These are phyloP conservation scores for Drosophila pseudotakahashii DNA, from an alignment of 2,888 invertebrate genomes.

Conservation along the genomic window DNA sequence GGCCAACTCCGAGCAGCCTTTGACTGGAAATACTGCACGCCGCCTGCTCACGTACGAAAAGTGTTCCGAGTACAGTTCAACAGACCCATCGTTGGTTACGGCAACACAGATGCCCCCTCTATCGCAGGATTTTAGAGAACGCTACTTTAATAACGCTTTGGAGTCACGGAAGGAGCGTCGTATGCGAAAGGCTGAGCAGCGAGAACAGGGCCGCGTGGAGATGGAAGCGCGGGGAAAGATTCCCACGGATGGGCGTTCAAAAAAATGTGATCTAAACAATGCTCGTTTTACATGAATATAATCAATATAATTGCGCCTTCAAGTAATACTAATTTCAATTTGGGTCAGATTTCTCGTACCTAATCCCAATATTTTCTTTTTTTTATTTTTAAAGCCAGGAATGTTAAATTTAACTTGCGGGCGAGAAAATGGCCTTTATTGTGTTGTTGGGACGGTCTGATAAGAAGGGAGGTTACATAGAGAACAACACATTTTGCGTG, in stretches of 20 bases:
- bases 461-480: too few relatives aligned
- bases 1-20: constrained; percentile 94
- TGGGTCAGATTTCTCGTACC: too few relatives aligned
- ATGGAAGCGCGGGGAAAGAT: constrained; percentile 81
- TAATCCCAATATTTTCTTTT: too few relatives aligned
- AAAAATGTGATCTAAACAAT: constrained; percentile 77
- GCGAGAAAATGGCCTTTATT: too few relatives aligned
- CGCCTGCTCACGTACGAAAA: constrained; percentile 95
- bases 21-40: constrained; percentile 92
- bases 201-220: constrained; percentile 82
- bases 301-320: too few relatives aligned
- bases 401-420: too few relatives aligned
- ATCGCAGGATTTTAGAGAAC: constrained; percentile 83
- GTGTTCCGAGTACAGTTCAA: constrained; percentile 85
- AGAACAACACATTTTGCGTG: too few relatives aligned
- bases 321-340: too few relatives aligned
- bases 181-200: constrained; percentile 84
- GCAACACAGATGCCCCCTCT: constrained; percentile 77
- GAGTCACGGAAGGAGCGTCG: constrained; percentile 88
- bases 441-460: too few relatives aligned
- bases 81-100: neutral
- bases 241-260: constrained; percentile 65
- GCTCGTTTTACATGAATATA: constrained; percentile 63
- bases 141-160: constrained; percentile 89
- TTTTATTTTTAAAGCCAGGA: too few relatives aligned